These are phyloP conservation scores for Peucedramus taeniatus DNA, from an alignment of 2,113 vertebrate genomes.

Conservation along the genomic window DNA sequence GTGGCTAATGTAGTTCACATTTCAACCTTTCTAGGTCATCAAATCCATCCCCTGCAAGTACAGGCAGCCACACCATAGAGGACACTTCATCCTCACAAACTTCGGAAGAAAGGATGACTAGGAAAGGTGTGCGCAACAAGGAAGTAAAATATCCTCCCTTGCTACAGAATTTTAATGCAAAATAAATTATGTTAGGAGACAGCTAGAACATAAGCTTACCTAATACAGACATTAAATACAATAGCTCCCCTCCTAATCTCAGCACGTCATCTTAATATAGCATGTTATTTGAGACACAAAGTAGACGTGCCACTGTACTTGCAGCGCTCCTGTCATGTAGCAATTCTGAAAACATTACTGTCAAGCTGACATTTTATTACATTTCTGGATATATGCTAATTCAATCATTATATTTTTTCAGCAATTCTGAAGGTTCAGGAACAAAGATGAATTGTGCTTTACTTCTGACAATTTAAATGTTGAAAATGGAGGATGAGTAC, in stretches of 20 bases:
- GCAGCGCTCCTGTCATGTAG: neutral
- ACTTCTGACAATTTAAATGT: neutral
- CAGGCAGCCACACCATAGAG: neutral
- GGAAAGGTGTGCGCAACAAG: neutral
- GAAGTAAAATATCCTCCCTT: neutral
- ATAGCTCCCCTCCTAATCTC: neutral
- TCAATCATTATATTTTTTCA: neutral
- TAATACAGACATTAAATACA: no score
- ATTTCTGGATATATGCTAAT: neutral
- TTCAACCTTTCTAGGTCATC: neutral
- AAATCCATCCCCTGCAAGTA: neutral
- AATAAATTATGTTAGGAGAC: neutral
- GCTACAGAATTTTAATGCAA: neutral
- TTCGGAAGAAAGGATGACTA: neutral
- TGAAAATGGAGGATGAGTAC: neutral
- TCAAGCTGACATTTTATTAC: conserved; percentile 9
- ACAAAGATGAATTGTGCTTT: neutral
- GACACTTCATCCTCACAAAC: neutral
- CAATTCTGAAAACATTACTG: neutral
- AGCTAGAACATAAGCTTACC: rapidly evolving
- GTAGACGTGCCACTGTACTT: neutral
- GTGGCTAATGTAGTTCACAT: neutral
- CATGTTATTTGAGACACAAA: neutral
- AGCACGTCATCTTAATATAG: neutral
- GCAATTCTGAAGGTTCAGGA: neutral